Conservation (phyloP, 2,888 invertebrate genomes). For the Chrysolina haemoptera region DNA sequence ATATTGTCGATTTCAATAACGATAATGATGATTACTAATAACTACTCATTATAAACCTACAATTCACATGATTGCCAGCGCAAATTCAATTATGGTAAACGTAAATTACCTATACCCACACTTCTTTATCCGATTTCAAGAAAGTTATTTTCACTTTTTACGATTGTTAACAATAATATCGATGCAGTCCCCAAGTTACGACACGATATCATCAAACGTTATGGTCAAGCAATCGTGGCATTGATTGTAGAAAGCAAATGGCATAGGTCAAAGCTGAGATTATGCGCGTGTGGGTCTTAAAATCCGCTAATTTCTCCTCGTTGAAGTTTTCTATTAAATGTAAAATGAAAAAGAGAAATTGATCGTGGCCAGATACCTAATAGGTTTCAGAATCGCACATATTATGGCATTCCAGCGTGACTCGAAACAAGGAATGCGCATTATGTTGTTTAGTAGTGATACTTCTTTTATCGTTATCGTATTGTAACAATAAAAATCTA, state of each 20-base stretch:
- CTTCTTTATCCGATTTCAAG: neutral
- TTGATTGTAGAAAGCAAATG: constrained; percentile 32
- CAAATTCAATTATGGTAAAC: neutral
- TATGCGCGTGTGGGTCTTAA: neutral
- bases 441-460: constrained; percentile 1
- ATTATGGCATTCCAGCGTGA: constrained; percentile 4
- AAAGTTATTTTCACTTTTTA: constrained; percentile 28
- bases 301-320: constrained; percentile 28
- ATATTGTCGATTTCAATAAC: neutral
- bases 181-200: constrained; percentile 11
- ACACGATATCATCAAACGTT: constrained; percentile 25
- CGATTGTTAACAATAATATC: constrained; percentile 24
- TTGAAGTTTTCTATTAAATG: constrained; percentile 26
- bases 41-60: neutral
- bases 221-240: constrained; percentile 26
- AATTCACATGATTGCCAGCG: neutral
- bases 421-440: constrained; percentile 18
- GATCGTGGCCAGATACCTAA: neutral
- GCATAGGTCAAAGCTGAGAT: constrained; percentile 22
- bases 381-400: constrained; percentile 15
- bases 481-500: no score
- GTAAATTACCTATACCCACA: constrained; percentile 8
- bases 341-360: constrained; percentile 36
- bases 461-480: no score
- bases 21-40: neutral